Conservation (phyloP, 2,888 invertebrate genomes). For the Meloe dianella region DNA sequence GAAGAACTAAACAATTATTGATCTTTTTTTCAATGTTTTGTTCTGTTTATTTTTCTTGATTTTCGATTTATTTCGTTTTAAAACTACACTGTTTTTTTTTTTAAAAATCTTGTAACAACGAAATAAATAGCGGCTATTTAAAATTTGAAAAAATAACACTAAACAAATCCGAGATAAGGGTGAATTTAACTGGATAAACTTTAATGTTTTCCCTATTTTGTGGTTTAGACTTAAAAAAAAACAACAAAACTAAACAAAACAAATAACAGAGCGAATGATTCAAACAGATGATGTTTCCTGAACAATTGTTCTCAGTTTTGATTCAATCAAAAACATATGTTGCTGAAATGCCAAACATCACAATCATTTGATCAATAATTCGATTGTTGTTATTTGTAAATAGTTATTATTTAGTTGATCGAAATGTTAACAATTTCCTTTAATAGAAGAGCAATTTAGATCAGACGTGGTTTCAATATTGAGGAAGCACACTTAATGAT, state of each 20-base stretch:
- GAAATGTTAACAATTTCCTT: neutral
- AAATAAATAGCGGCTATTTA: too few species aligned
- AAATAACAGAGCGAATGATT: too few species aligned
- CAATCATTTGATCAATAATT: neutral
- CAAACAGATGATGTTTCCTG: neutral
- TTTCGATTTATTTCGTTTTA: neutral
- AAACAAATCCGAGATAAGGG: neutral
- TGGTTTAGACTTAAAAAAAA: too few species aligned
- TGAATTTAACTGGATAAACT: too few species aligned
- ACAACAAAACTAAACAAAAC: too few species aligned
- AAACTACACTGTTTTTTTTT: neutral
- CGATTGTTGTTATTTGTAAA: neutral
- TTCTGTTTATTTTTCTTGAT: too few species aligned
- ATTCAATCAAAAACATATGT: neutral
- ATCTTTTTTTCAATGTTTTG: neutral
- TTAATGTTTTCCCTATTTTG: too few species aligned
- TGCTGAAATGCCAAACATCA: neutral
- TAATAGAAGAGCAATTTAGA: neutral
- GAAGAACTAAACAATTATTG: neutral
- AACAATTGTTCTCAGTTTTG: neutral
- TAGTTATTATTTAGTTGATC: neutral
- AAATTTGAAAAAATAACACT: neutral
- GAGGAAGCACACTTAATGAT: slow-evolving; percentile 2
- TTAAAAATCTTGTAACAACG: too few species aligned
- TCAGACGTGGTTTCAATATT: neutral